Base-by-base conservation (phyloP, 2,888 invertebrate genomes). In the Conistra vaccinii region DNA sequence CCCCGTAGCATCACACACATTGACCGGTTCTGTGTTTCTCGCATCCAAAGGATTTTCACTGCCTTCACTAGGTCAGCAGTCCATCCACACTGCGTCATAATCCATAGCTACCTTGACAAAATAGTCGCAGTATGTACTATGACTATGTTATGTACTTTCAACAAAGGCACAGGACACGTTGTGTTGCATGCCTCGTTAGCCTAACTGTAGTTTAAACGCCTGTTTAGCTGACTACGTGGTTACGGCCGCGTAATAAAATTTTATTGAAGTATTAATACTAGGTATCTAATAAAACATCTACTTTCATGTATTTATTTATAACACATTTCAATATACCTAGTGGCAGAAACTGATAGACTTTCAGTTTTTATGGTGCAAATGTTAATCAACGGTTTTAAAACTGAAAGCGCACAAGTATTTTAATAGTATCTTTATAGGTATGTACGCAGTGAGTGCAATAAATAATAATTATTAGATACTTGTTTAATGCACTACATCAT, bases 171-270 rank as follows among this genome's bases (percentile, higher is more conserved):
- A 55, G 48, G 77, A 55, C 55, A 51, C 42, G 69, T 63, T 39
- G 29, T 53, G 63, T 68, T 55, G 58, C 55, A 61, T 29, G 65
- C 42, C 55, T 80, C 80, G 65, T 79, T 80, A 73, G 65, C 65
- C 20, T 73, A 60, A 79, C 69, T 57, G 69, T 53, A 51, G 69
- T 80, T 73, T 79, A 80, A 80, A 66, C 32, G 65, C 51, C 17
- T 57, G 35, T 66, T 79, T 58, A 58, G 3, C 35, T 32, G 26
- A 32, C 32, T 63, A 53, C 23, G 60, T 66, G 23, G 35, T 51
- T 51, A 57, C 65, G 67, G 23, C 32, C 66, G 29, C 10, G 29
- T 45, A 62, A 67, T 73, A 51, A 61, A 42, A 53, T 48, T 51
- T 35, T 10, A 48, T 23, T 23, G 29, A 39, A 17, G 0, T 45